phyloP scores from a whole-genome alignment of 2,113 vertebrate genomes.

The Strix uralensis region DNA sequence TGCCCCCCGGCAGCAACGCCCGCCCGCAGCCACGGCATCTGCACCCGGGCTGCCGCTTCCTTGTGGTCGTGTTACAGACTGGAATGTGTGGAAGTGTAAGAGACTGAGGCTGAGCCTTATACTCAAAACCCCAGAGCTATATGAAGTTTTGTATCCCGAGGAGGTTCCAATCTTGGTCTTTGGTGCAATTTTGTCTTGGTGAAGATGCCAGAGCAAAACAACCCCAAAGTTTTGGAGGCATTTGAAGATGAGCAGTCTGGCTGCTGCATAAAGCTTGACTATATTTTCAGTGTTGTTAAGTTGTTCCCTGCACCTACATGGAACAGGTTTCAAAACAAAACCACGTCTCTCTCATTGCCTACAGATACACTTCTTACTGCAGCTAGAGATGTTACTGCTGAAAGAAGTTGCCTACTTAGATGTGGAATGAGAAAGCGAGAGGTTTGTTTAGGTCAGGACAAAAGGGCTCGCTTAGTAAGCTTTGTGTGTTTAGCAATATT shows the following conservation, averaged over 20 bases:
- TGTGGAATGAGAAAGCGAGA: neutral
- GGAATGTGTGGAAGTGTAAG: too few species aligned
- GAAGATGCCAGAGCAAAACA: neutral
- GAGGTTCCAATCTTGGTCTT: neutral
- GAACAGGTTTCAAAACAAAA: neutral
- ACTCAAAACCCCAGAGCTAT: neutral
- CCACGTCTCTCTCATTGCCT: neutral
- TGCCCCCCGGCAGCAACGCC: neutral
- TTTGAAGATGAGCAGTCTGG: neutral
- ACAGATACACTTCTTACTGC: neutral
- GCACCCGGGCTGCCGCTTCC: fast-evolving
- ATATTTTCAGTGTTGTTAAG: neutral
- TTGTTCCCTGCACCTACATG: neutral
- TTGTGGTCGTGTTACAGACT: fast-evolving
- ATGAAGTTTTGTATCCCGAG: neutral
- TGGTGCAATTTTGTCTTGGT: neutral
- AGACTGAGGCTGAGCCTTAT: neutral
- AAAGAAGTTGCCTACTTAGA: neutral
- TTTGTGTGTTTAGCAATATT: neutral
- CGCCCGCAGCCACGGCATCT: neutral
- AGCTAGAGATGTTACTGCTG: neutral
- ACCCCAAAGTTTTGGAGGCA: neutral
- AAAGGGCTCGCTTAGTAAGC: neutral
- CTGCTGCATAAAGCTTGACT: neutral
- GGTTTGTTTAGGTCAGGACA: neutral